phyloP scores from a whole-genome alignment of 2,797 vertebrate species.

The Malurus splendens region DNA sequence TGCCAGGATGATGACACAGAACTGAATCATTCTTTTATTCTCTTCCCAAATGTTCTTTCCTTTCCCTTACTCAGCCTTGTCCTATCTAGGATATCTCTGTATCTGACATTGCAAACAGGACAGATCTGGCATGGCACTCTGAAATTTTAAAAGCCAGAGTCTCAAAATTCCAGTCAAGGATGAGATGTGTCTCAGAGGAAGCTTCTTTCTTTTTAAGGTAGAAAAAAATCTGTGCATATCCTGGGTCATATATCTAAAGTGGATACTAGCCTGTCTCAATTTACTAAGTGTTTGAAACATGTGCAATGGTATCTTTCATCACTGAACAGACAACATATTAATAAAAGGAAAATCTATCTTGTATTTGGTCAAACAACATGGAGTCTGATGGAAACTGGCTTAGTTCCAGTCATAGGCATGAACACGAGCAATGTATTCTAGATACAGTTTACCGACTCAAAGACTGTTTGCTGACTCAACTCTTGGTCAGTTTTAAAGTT shows the following conservation, averaged over 20 bases:
- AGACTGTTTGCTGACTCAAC: not conserved
- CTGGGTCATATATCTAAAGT: not conserved
- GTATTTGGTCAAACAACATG: not conserved
- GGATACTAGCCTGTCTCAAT: not conserved
- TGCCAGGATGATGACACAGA: not conserved
- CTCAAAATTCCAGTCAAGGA: not conserved
- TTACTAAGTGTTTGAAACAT: not conserved
- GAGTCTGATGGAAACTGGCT: not conserved
- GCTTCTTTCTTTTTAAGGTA: not conserved
- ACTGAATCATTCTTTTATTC: not conserved
- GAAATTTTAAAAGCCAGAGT: not conserved
- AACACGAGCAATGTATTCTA: not conserved
- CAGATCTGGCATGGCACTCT: not conserved
- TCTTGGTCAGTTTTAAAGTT: not conserved
- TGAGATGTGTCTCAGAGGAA: not conserved
- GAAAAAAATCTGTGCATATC: accelerated
- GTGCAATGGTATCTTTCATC: not conserved
- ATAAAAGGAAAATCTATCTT: not conserved
- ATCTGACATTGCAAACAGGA: not conserved
- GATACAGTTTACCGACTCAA: not conserved
- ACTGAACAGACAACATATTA: not conserved
- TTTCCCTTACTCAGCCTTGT: not conserved
- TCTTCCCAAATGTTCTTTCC: not conserved
- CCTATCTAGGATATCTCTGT: not conserved
- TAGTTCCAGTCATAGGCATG: not conserved